These are phyloP conservation scores for Atta colombica DNA, from an alignment of 1,140 invertebrate species.

Conservation along the genomic window DNA sequence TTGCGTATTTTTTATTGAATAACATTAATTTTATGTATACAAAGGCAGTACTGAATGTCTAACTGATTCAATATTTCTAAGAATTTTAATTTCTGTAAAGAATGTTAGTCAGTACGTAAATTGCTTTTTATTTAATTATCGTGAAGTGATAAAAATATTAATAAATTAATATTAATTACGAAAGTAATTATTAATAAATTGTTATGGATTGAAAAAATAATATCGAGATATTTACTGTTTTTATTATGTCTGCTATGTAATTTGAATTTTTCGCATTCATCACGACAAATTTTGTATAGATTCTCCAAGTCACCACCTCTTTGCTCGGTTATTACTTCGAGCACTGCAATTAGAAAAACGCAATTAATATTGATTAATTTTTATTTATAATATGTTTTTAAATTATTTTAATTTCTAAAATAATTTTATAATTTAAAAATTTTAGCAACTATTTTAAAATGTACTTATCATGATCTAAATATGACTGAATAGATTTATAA, in stretches of 20 bases:
- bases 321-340: conserved; percentile 84
- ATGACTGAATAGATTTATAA: too few species aligned
- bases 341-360: conserved; percentile 75
- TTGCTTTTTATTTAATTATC: background rate
- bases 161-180: background rate
- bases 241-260: background rate
- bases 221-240: conserved; percentile 39
- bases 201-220: background rate
- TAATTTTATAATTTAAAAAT: too few species aligned
- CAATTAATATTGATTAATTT: background rate
- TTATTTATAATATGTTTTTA: background rate
- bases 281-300: conserved; percentile 66
- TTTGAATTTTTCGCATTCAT: conserved; percentile 56
- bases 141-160: background rate
- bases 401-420: background rate
- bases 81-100: too few species aligned
- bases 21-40: background rate
- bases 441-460: too few species aligned
- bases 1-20: background rate
- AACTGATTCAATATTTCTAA: too few species aligned
- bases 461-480: too few species aligned
- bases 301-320: conserved; percentile 79
- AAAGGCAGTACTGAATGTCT: too few species aligned
- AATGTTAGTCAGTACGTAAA: background rate
- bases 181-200: background rate